Evolutionary conservation across 2,888 invertebrate genomes (phyloP).

Genomic region (Sminthurinus aureus): DNA sequence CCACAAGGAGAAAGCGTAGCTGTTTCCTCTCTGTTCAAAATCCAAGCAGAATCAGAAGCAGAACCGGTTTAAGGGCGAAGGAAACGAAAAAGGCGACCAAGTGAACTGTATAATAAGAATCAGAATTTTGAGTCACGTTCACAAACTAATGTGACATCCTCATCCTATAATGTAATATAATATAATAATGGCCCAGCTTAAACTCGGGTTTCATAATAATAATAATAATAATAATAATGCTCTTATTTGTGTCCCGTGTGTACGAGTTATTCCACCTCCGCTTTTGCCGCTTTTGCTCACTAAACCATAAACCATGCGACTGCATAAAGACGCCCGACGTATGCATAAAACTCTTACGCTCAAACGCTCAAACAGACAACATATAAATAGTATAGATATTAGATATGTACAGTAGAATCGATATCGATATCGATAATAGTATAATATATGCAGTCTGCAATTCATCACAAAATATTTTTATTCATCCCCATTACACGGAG

Average conservation of each 20-base stretch:
- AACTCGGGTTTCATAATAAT: too few relatives aligned
- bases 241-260: neutral
- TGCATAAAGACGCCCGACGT: too few relatives aligned
- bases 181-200: too few relatives aligned
- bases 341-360: too few relatives aligned
- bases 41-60: neutral
- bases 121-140: conserved; percentile 16
- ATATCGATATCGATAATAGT: too few relatives aligned
- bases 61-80: neutral
- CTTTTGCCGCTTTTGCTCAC: too few relatives aligned
- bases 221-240: too few relatives aligned
- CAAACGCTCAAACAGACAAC: too few relatives aligned
- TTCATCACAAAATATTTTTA: neutral
- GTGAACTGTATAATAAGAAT: neutral
- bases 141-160: neutral
- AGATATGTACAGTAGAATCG: too few relatives aligned
- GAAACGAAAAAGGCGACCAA: neutral
- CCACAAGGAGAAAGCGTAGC: neutral
- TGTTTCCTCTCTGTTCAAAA: neutral
- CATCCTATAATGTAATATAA: neutral
- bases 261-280: neutral
- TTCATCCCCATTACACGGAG: neutral
- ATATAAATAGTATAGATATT: too few relatives aligned
- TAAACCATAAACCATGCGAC: too few relatives aligned
- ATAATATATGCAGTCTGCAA: too few relatives aligned